phyloP scores from a whole-genome alignment of 1,140 invertebrate species.

The Subanguina moxae region DNA sequence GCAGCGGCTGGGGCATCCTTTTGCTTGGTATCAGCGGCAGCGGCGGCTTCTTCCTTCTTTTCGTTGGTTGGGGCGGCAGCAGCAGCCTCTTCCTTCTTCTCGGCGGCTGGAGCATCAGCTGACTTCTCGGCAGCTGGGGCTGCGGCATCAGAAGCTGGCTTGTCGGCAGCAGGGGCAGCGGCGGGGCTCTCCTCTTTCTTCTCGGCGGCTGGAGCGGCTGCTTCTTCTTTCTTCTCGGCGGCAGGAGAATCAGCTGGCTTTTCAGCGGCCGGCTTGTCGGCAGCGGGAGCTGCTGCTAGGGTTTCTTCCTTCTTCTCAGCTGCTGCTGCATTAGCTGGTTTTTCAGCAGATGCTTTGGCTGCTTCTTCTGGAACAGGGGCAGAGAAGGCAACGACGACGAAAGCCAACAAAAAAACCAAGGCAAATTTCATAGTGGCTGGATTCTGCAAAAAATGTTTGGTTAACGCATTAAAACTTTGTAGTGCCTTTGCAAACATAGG shows the following conservation, averaged over 20 bases:
- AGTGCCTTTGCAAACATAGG: too few species aligned
- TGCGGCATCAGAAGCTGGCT: conserved; percentile 2
- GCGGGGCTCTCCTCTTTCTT: conserved; percentile 4
- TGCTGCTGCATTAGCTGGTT: not conserved
- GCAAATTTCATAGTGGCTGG: conserved; percentile 1
- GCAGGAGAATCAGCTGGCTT: not conserved
- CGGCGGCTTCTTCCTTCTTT: conserved; percentile 15
- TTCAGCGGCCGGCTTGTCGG: not conserved
- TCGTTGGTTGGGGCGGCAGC: not conserved
- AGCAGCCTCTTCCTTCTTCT: conserved; percentile 6
- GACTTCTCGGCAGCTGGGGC: not conserved
- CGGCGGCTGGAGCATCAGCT: conserved; percentile 1
- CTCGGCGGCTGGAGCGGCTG: not conserved
- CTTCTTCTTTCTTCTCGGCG: not conserved
- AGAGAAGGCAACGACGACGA: not conserved
- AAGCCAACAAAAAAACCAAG: conserved; percentile 2
- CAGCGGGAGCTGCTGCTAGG: too few species aligned
- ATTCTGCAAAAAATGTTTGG: too few species aligned
- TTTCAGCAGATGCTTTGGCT: not conserved
- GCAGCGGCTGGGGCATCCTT: conserved; percentile 7
- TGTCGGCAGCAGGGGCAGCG: not conserved
- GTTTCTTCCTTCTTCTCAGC: conserved; percentile 6
- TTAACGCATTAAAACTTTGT: too few species aligned
- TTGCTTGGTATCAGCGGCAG: conserved; percentile 9
- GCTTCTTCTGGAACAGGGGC: conserved; percentile 6